These are phyloP conservation scores for Tauraco hartlaubi DNA, from an alignment of 2,797 vertebrate species.

Conservation along the genomic window DNA sequence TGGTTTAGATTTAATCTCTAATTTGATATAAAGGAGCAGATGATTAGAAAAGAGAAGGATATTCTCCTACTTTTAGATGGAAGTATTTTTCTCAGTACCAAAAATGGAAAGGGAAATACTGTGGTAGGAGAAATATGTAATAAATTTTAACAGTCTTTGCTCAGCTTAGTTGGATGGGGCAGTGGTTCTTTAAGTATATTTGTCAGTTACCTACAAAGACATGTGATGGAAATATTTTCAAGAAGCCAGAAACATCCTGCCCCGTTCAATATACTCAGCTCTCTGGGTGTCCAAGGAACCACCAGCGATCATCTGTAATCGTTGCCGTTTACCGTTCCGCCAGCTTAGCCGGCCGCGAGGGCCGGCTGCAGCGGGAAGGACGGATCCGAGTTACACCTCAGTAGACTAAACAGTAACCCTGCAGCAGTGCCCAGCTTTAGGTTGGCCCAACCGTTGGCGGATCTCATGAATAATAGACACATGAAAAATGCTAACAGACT, in stretches of 20 bases:
- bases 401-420: slow-evolving; percentile 72
- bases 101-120: slow-evolving; percentile 22
- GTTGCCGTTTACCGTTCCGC: slow-evolving; percentile 23
- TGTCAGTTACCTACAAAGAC: slow-evolving; percentile 20
- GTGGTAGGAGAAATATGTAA: not conserved
- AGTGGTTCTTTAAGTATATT: slow-evolving; percentile 9
- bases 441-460: not conserved
- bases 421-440: not conserved
- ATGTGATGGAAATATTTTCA: slow-evolving; percentile 16
- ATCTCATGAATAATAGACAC: slow-evolving; percentile 27
- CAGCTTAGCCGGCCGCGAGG: not conserved
- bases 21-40: not conserved
- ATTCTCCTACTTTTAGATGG: not conserved
- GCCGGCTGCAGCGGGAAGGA: not conserved
- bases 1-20: not conserved
- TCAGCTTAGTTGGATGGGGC: not conserved
- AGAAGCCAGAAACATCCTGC: slow-evolving; percentile 36
- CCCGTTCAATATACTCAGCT: not conserved
- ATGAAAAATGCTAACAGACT: not conserved
- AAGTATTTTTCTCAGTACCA: not conserved
- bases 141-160: slow-evolving; percentile 30
- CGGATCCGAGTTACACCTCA: slow-evolving; percentile 21
- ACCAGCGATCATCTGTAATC: not conserved
- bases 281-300: slow-evolving; percentile 40
- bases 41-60: not conserved